Conservation (phyloP, 2,888 invertebrate species). For the Pegoplata infirma region DNA sequence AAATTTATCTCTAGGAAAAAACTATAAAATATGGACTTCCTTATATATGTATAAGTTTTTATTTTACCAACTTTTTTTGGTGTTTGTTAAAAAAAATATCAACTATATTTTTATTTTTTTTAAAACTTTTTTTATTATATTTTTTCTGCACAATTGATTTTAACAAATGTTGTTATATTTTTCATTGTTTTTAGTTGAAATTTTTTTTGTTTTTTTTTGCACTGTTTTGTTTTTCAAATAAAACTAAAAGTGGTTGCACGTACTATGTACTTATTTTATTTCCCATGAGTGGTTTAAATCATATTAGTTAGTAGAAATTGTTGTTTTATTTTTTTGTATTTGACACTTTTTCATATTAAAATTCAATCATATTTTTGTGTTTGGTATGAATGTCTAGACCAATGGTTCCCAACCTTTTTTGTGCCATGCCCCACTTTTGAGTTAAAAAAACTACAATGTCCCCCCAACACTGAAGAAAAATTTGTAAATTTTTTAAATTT, state of each 20-base stretch:
- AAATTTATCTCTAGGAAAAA: too few species aligned
- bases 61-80: background rate
- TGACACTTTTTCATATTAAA: constrained; percentile 42
- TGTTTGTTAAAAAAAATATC: constrained; percentile 8
- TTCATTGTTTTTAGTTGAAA: constrained; percentile 42
- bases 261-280: constrained; percentile 32
- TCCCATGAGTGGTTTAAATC: constrained; percentile 49
- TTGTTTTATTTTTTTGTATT: constrained; percentile 33
- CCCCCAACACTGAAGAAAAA: too few species aligned
- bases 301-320: constrained; percentile 40
- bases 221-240: too few species aligned
- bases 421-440: too few species aligned
- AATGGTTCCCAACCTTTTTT: too few species aligned
- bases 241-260: constrained; percentile 41
- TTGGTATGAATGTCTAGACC: constrained; percentile 49
- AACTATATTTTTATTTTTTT: constrained; percentile 29
- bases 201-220: constrained; percentile 8
- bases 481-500: too few species aligned
- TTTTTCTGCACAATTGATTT: constrained; percentile 57
- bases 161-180: constrained; percentile 57
- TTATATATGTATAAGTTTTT: too few species aligned
- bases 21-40: too few species aligned
- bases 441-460: too few species aligned
- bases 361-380: constrained; percentile 37
- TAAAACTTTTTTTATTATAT: constrained; percentile 12